Evolutionary conservation across 1,140 invertebrate genomes (phyloP).

Genomic region (Drosophila athabasca): DNA sequence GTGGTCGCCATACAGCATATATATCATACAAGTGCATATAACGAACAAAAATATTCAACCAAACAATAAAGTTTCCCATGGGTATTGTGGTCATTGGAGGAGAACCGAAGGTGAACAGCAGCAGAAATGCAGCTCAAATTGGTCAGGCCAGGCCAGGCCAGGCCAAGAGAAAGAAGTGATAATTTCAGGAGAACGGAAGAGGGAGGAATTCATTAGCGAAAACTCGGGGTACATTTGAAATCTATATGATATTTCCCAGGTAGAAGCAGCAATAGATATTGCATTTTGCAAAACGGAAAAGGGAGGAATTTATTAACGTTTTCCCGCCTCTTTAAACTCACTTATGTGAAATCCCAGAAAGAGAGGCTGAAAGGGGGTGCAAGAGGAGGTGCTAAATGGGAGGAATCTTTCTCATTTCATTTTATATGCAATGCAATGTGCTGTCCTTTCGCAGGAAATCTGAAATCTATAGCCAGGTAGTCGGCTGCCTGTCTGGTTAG

Average conservation of each 20-base stretch:
- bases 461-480: slow-evolving; percentile 3
- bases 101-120: slow-evolving; percentile 11
- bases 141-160: not conserved
- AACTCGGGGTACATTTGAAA: not conserved
- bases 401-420: no score
- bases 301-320: not conserved
- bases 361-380: not conserved
- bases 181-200: slow-evolving; percentile 19
- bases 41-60: slow-evolving; percentile 1
- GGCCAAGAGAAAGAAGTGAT: slow-evolving; percentile 7
- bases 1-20: slow-evolving; percentile 17
- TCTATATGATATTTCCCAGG: slow-evolving; percentile 4
- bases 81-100: slow-evolving; percentile 25
- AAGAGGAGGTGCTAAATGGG: not conserved
- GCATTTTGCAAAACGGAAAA: not conserved
- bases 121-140: not conserved
- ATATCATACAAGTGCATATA: slow-evolving; percentile 40
- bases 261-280: no score
- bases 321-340: not conserved
- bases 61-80: slow-evolving; percentile 26
- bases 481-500: slow-evolving; percentile 31
- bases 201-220: slow-evolving; percentile 42
- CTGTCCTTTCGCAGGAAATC: no score
- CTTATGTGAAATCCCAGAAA: no score
- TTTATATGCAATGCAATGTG: no score